phyloP scores from a whole-genome alignment of 2,888 invertebrate genomes.

The Nemurella pictetii region DNA sequence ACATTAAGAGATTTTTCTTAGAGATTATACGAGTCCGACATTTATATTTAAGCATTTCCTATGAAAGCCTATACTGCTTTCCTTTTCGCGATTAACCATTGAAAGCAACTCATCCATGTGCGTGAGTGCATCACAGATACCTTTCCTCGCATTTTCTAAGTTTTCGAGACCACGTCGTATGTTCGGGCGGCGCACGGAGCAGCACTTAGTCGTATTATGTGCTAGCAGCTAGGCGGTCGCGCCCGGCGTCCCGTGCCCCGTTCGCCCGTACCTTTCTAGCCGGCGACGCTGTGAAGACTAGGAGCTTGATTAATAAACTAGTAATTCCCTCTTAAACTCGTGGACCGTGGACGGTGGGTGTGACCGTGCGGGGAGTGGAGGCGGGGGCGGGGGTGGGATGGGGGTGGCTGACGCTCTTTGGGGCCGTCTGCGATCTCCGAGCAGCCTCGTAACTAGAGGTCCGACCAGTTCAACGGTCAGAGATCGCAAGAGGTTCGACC shows the following conservation, averaged over 20 bases:
- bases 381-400: neutral
- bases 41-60: neutral
- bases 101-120: neutral
- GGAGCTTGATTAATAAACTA: constrained; percentile 15
- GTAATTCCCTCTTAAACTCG: neutral
- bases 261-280: neutral
- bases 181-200: neutral
- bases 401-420: neutral
- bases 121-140: neutral
- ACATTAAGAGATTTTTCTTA: neutral
- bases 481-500: neutral
- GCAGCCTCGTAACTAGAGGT: neutral
- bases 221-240: too few species aligned
- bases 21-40: neutral
- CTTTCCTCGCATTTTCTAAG: neutral
- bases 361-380: neutral
- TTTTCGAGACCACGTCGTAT: neutral
- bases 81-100: neutral
- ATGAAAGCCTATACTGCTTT: neutral
- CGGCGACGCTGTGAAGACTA: neutral
- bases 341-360: neutral
- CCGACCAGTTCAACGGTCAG: neutral
- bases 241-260: too few species aligned
- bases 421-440: neutral
- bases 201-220: neutral